Percentiles rank a stretch among this genome's conserved stretches.
Evolutionary conservation across 2,888 invertebrate genomes (phyloP).

Genomic region (Parnassius orleans): DNA sequence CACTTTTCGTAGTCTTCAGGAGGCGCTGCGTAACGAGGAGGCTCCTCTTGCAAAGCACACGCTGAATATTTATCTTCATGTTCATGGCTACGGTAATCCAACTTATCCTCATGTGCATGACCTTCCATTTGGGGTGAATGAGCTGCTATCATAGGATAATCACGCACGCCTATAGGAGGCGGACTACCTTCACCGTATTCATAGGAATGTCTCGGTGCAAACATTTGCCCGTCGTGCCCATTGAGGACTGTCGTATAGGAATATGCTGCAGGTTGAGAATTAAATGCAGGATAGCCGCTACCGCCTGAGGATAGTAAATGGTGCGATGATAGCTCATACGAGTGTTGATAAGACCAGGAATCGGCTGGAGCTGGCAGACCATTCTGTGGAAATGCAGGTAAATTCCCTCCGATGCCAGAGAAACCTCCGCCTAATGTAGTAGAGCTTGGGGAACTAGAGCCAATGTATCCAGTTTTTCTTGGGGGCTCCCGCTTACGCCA

Average conservation of each 20-base stretch:
- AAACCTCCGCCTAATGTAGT: slow-evolving; percentile 84
- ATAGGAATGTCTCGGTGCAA: slow-evolving; percentile 82
- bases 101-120: slow-evolving; percentile 76
- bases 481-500: slow-evolving; percentile 97
- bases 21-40: slow-evolving; percentile 79
- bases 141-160: slow-evolving; percentile 84
- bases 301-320: slow-evolving; percentile 87
- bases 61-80: slow-evolving; percentile 73
- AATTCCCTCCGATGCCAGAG: slow-evolving; percentile 69
- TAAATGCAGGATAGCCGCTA: slow-evolving; percentile 84
- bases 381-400: slow-evolving; percentile 81
- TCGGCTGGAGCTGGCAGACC: slow-evolving; percentile 85
- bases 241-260: slow-evolving; percentile 86
- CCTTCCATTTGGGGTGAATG: slow-evolving; percentile 82
- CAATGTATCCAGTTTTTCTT: slow-evolving; percentile 91
- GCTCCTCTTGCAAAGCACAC: slow-evolving; percentile 73
- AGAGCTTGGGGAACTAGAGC: slow-evolving; percentile 85
- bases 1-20: slow-evolving; percentile 83
- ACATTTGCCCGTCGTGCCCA: slow-evolving; percentile 88
- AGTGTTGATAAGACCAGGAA: slow-evolving; percentile 89
- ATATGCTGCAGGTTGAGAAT: slow-evolving; percentile 80
- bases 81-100: slow-evolving; percentile 69
- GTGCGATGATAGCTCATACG: slow-evolving; percentile 88
- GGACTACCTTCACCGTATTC: slow-evolving; percentile 83
- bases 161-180: slow-evolving; percentile 82